phyloP scores from a whole-genome alignment of 2,888 invertebrate genomes.

The Protodeltote pygarga region DNA sequence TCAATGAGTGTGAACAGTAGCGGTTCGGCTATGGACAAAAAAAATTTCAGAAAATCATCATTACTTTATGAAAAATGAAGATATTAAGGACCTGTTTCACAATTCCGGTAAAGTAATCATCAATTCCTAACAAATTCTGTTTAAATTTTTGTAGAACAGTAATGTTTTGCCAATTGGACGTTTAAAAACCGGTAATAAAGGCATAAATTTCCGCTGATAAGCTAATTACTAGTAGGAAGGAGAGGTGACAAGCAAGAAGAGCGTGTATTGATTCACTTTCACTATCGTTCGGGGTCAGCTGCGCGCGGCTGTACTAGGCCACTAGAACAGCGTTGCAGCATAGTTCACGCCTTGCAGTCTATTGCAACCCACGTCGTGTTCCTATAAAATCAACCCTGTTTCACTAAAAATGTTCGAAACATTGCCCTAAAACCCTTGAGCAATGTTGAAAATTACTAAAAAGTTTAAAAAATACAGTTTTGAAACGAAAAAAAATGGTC shows the following conservation, averaged over 20 bases:
- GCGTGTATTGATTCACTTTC: constrained; percentile 83
- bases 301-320: constrained; percentile 85
- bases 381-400: background rate
- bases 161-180: background rate
- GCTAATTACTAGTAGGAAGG: constrained; percentile 51
- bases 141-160: background rate
- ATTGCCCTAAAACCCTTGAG: background rate
- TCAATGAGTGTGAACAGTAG: too few species aligned
- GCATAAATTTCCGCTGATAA: background rate
- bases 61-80: too few species aligned
- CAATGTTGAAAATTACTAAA: background rate
- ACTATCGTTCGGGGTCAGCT: constrained; percentile 80
- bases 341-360: constrained; percentile 74
- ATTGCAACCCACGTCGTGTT: constrained; percentile 67
- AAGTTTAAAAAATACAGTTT: background rate
- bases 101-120: too few species aligned
- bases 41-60: too few species aligned
- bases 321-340: constrained; percentile 72
- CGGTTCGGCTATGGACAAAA: too few species aligned
- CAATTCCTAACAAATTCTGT: too few species aligned
- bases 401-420: background rate
- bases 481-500: background rate
- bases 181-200: background rate
- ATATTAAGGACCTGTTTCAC: too few species aligned
- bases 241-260: constrained; percentile 71